Evolutionary conservation across 2,888 invertebrate species (phyloP).

Genomic region (Epistrophe grossulariae): DNA sequence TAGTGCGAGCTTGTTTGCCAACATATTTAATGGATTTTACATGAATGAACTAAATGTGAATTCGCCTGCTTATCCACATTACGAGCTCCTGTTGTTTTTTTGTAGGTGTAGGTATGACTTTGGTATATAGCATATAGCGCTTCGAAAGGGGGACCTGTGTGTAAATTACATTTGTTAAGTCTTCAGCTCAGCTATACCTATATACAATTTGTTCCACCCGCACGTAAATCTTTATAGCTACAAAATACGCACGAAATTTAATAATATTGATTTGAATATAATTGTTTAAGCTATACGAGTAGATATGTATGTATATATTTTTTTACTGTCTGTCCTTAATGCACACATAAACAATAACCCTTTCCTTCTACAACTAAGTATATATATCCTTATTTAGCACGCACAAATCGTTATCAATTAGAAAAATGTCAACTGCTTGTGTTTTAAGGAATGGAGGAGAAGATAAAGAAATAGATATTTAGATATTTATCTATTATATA

Average conservation of each 20-base stretch:
- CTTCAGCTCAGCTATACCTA: not conserved
- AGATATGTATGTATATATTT: not conserved
- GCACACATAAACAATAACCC: slow-evolving; percentile 6
- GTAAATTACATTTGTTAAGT: slow-evolving; percentile 50
- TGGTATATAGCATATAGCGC: not conserved
- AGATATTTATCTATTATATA: not conserved
- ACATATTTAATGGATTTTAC: slow-evolving; percentile 69
- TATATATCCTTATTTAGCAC: slow-evolving; percentile 21
- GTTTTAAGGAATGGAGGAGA: not conserved
- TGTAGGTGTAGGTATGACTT: slow-evolving; percentile 11
- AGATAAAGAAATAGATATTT: not conserved
- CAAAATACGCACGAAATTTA: slow-evolving; percentile 25
- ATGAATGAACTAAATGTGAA: slow-evolving; percentile 69
- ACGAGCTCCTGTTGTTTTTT: slow-evolving; percentile 17
- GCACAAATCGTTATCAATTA: slow-evolving; percentile 64
- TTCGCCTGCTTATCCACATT: slow-evolving; percentile 23
- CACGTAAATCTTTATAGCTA: not conserved
- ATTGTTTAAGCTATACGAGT: slow-evolving; percentile 40
- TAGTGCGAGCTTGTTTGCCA: slow-evolving; percentile 34
- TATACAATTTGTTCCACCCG: slow-evolving; percentile 37
- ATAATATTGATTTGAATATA: slow-evolving; percentile 73
- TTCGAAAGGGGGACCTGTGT: not conserved
- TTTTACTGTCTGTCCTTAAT: slow-evolving; percentile 6
- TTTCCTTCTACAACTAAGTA: not conserved
- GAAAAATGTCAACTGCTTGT: slow-evolving; percentile 34